phyloP scores from a whole-genome alignment of 2,797 vertebrate genomes.

The Pagetopsis macropterus region DNA sequence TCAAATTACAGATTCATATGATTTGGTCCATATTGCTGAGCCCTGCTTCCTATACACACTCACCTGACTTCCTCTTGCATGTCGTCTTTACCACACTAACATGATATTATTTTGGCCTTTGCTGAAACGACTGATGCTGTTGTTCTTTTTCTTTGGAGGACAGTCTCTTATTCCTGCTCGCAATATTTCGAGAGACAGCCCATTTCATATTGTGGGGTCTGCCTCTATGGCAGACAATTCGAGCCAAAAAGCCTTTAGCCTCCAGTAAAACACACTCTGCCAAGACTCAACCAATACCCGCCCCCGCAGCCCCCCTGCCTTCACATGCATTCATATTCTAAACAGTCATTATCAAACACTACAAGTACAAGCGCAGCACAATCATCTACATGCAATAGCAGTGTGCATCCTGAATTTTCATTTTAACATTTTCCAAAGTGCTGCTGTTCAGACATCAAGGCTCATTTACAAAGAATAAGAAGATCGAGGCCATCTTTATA shows the following conservation, averaged over 20 bases:
- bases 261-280: constrained; percentile 42
- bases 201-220: constrained; percentile 13
- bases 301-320: not conserved
- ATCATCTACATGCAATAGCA: constrained; percentile 29
- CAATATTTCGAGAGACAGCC: constrained; percentile 21
- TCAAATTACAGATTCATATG: no score
- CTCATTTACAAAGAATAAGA: constrained; percentile 33
- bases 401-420: constrained; percentile 31
- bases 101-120: constrained; percentile 18
- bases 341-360: constrained; percentile 40
- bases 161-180: constrained; percentile 15
- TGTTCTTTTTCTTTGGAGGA: not conserved
- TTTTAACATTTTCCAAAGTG: constrained; percentile 42
- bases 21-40: no score
- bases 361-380: constrained; percentile 17
- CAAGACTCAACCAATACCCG: constrained; percentile 41
- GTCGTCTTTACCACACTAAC: constrained; percentile 2
- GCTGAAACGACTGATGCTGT: no score
- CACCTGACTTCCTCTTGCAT: not conserved
- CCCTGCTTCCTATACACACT: not conserved
- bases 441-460: constrained; percentile 28
- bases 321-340: constrained; percentile 53
- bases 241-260: constrained; percentile 43
- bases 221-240: constrained; percentile 33
- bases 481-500: constrained; percentile 10